These are phyloP conservation scores for Pristionchus maxplancki DNA, from an alignment of 2,888 invertebrate species.

Conservation along the genomic window DNA sequence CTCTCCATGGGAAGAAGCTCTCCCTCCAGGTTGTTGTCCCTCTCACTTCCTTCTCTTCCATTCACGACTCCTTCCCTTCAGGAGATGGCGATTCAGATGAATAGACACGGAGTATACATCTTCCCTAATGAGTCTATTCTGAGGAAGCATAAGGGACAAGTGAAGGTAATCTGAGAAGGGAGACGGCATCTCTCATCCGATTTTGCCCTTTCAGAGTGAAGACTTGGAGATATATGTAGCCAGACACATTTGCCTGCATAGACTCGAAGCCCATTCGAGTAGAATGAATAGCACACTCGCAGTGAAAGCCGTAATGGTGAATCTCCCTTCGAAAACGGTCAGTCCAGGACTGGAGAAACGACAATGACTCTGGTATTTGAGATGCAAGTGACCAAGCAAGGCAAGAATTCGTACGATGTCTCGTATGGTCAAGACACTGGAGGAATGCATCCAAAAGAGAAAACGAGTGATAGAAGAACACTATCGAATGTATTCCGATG, in stretches of 20 bases:
- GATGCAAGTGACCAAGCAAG: conserved; percentile 52
- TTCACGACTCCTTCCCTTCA: not conserved
- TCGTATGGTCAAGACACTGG: conserved; percentile 49
- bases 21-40: conserved; percentile 57
- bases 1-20: conserved; percentile 61
- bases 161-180: conserved; percentile 55
- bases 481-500: conserved; percentile 61
- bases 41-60: not conserved
- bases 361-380: conserved; percentile 21
- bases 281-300: conserved; percentile 62
- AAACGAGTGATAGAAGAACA: conserved; percentile 18
- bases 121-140: conserved; percentile 59
- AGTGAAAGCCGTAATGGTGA: conserved; percentile 54
- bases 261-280: conserved; percentile 59
- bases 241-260: conserved; percentile 60
- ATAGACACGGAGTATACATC: conserved; percentile 65
- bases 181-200: not conserved
- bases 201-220: conserved; percentile 53
- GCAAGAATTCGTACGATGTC: conserved; percentile 47
- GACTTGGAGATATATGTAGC: conserved; percentile 61
- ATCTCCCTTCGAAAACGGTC: conserved; percentile 49
- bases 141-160: conserved; percentile 60
- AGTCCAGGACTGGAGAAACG: not conserved
- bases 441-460: conserved; percentile 9
- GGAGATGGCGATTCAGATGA: conserved; percentile 56